Base-by-base conservation (phyloP, 2,797 vertebrate genomes). In the Rhinoraja longicauda region DNA sequence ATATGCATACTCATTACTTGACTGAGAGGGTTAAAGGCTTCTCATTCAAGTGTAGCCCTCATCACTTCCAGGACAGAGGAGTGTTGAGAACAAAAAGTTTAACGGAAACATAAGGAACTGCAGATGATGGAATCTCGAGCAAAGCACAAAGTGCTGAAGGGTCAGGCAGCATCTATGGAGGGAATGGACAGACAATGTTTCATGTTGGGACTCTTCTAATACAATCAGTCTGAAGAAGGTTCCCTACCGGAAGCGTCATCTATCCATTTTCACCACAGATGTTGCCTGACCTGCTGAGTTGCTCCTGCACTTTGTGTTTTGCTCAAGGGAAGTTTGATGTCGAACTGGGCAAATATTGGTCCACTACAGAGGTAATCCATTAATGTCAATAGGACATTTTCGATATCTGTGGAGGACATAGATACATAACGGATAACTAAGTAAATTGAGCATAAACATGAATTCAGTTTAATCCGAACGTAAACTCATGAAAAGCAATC, bases 401-500 rank as follows among this genome's bases (percentile, higher is more conserved):
- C 9, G 26, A 94, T 45, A 93, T 95, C 94, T 93, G 94, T 92
- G 93, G 0, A 94, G 95, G 95, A 96, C 94, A 94, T 95, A 94
- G 94, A 95, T 93, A 95, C 94, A 95, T 95, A 67, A 1, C 92
- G 95, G 96, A 96, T 97, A 99, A 98, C 98, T 95, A 98, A 99
- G 98, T 98, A 98, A 97, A 98, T 98, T 99, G 98, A 98, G 98
- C 99, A 99, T 98, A 97, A 95, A 97, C 96, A 95, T 96, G 96
- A 96, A 95, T 95, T 96, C 96, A 95, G 96, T 96, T 98, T 97
- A 98, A 97, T 99, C 98, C 99, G 98, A 99, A 98, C 98, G 97
- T 98, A 94, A 97, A 96, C 97, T 98, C 97, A 98, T 98, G 97
- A 98, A 98, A 98, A 98, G 97, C 96, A 97, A 97, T 97, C 70